Evolutionary conservation across 2,888 invertebrate genomes (phyloP), one percentile per base, ranked within the genome.

Genomic region (Drosophila sordidula): DNA sequence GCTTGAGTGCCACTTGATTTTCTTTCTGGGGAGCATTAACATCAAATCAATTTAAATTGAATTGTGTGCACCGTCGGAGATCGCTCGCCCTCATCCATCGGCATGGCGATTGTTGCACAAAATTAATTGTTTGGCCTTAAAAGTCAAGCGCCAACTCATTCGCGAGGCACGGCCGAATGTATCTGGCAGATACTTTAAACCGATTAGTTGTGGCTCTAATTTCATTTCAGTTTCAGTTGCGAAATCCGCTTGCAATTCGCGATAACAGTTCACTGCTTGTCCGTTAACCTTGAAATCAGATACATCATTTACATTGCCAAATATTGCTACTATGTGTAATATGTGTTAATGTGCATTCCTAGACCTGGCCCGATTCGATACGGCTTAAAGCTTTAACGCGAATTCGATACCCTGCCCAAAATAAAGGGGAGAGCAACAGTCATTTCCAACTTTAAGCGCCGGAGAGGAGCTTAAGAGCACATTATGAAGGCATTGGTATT

Each of bases 81-180:
- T 69, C 67, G 38, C 16, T 65, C 42, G 55, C 73, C 86, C 80
- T 65, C 79, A 80, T 73, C 77, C 47, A 38, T 47, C 63, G 50
- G 22, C 34, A 50, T 71, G 67, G 44, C 80, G 77, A 80, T 80
- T 71, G 81, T 81, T 70, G 77, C 50, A 66, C 63, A 65, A 68
- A 83, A 80, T 84, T 80, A 80, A 83, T 83, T 73, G 67, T 52
- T 78, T 83, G 80, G 81, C 84, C 84, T 76, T 59, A 70, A 70
- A 54, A 62, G 65, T 74, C 56, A 65, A 68, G 63, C 70, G 64
- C 29, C 58, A 49, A 36, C 58, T 38, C 34, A 64, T 63, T 51
- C 18, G 38, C 32, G 36, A 55, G 66, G 59, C 39, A 47, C 54
- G 61, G 57, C 42, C 54, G 70, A 55, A 41, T 62, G 29, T 67